Evolutionary conservation across 2,888 invertebrate genomes (phyloP).

Genomic region (Arctia plantaginis): DNA sequence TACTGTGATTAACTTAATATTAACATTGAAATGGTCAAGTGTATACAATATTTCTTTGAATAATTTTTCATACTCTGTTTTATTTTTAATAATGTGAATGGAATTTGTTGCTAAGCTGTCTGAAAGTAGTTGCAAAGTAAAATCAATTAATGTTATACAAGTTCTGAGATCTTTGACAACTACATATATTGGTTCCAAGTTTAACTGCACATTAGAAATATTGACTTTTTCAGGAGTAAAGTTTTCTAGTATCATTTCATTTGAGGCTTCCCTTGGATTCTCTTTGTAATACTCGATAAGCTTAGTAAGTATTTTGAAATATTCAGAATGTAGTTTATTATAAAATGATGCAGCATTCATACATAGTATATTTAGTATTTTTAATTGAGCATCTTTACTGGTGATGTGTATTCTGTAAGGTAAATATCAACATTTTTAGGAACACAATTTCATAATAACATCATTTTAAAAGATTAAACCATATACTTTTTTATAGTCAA

Average conservation of each 20-base stretch:
- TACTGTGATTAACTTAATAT: slow-evolving; percentile 70
- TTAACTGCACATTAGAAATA: slow-evolving; percentile 71
- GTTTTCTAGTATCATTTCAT: slow-evolving; percentile 68
- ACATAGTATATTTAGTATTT: slow-evolving; percentile 84
- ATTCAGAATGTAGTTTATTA: slow-evolving; percentile 80
- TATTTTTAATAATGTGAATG: slow-evolving; percentile 60
- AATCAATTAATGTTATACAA: slow-evolving; percentile 70
- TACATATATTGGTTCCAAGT: slow-evolving; percentile 77
- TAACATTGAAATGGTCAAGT: slow-evolving; percentile 71
- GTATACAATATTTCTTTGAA: slow-evolving; percentile 65
- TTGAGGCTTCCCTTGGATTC: slow-evolving; percentile 39
- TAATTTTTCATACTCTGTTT: slow-evolving; percentile 55
- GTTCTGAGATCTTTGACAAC: slow-evolving; percentile 67
- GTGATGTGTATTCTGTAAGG: slow-evolving; percentile 81
- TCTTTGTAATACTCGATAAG: slow-evolving; percentile 78
- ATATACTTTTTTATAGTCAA: slow-evolving; percentile 11
- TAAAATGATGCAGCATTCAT: slow-evolving; percentile 83
- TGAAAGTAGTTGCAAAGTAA: slow-evolving; percentile 71
- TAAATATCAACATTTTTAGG: background rate
- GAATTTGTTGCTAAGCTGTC: slow-evolving; percentile 73
- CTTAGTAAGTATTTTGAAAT: slow-evolving; percentile 73
- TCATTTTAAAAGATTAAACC: slow-evolving; percentile 36
- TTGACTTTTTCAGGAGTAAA: slow-evolving; percentile 78
- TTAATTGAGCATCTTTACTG: slow-evolving; percentile 85
- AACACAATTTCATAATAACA: background rate